These are phyloP conservation scores for Urocynchramus pylzowi DNA, from an alignment of 2,113 vertebrate species.

Conservation along the genomic window DNA sequence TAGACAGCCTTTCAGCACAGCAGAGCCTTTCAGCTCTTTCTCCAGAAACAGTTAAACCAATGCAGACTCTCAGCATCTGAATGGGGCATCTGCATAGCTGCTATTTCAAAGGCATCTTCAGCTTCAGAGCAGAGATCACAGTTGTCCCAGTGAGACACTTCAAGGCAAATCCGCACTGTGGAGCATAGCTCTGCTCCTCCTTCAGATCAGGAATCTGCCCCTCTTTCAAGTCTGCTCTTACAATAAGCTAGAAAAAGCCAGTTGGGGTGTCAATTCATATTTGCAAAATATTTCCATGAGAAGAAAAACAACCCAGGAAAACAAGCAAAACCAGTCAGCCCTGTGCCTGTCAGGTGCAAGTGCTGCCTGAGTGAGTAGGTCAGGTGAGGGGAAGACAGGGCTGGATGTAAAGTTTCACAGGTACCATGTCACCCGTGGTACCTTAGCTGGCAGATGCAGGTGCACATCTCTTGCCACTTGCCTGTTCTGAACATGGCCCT, in stretches of 20 bases:
- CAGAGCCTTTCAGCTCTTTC: neutral
- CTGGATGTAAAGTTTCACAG: neutral
- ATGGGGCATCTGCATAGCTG: neutral
- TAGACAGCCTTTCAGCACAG: neutral
- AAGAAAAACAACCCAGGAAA: neutral
- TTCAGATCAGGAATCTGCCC: neutral
- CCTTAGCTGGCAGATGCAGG: neutral
- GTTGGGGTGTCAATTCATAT: neutral
- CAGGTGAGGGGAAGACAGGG: neutral
- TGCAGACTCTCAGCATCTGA: neutral
- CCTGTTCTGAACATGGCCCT: neutral
- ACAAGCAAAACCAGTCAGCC: neutral
- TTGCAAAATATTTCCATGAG: neutral
- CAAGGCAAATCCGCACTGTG: neutral
- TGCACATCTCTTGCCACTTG: neutral
- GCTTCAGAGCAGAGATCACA: neutral
- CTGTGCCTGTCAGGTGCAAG: neutral
- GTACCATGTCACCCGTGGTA: accelerated
- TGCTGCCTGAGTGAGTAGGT: neutral
- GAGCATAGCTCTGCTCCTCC: neutral
- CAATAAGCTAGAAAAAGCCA: neutral
- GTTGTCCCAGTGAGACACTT: neutral
- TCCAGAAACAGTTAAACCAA: neutral
- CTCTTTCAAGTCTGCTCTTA: neutral
- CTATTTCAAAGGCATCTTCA: neutral